A percentile compares a stretch with the other conserved stretches of the same genome.
Conservation (phyloP, 2,888 invertebrate species). For the Deladenus siricidicola region DNA sequence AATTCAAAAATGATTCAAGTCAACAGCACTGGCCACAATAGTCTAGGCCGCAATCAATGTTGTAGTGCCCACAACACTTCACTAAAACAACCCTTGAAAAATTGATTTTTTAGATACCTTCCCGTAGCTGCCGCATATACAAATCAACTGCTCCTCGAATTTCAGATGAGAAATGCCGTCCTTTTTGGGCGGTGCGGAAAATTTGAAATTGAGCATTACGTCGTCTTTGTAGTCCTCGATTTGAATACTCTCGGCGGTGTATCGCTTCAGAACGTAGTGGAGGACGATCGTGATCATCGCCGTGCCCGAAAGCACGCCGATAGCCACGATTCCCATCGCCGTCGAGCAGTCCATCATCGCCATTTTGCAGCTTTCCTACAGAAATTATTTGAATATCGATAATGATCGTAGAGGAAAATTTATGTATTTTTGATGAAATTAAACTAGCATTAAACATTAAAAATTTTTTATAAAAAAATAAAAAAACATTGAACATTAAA, state of each 20-base stretch:
- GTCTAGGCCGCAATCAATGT: no score
- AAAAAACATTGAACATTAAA: no score
- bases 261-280: slow-evolving; percentile 8
- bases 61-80: no score
- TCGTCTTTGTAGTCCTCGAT: background rate
- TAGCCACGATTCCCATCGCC: slow-evolving; percentile 33
- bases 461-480: no score
- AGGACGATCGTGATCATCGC: slow-evolving; percentile 24
- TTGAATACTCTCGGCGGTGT: slow-evolving; percentile 13
- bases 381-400: background rate
- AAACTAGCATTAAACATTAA: no score
- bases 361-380: slow-evolving; percentile 27
- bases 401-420: background rate
- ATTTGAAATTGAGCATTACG: background rate
- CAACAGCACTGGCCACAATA: no score
- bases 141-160: slow-evolving; percentile 10
- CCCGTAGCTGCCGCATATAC: slow-evolving; percentile 10
- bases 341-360: slow-evolving; percentile 21
- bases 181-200: no score
- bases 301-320: slow-evolving; percentile 30
- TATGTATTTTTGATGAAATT: no score
- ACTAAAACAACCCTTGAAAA: no score
- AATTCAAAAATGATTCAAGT: no score
- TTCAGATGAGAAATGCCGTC: no score
- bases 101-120: no score